Base-by-base conservation (phyloP, 53 echinoderm and acorn worm genomes). In the Pentamera pediparva region DNA sequence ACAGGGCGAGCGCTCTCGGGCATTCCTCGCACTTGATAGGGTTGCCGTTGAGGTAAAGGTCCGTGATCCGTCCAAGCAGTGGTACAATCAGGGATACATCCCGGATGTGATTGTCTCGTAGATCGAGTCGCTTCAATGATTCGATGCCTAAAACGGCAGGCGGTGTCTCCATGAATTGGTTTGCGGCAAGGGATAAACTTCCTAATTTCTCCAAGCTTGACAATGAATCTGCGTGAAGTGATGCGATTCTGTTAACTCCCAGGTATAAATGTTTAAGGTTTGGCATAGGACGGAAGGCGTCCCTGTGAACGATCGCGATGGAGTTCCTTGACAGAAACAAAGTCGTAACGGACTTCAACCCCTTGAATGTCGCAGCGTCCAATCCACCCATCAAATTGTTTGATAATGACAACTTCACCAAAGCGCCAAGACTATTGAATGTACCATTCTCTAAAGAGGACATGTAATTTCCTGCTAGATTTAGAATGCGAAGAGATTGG, bases 261-360 rank as follows among this genome's bases (percentile, higher is more conserved):
- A 67, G 24, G 30, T 45, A 67, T 32, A 67, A 47, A 67, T 67
- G 31, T 67, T 67, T 47, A 12, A 67, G 13, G 39, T 67, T 67
- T 25, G 67, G 67, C 4, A 26, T 67, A 29, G 40, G 39, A 25
- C 31, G 30, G 24, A 67, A 67, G 7, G 47, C 18, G 24, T 38
- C 67, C 30, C 20, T 15, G 17, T 67, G 67, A 27, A 67, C 30
- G 1, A 43, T 47, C 18, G 9, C 10, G 45, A 67, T 67, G 6
- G 45, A 15, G 39, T 67, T 67, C 45, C 67, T 41, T 0, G 67
- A 67, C n/a, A 67, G 29, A 20, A 18, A 43, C 30, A 67, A 41
- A 22, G 67, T 67, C 39, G 4, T 20, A 7, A 67, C 28, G 0
- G 47, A 67, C 27, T 67, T 43, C 31, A 67, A 27, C 5, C 67